Percentiles rank a stretch among this genome's conserved stretches.
Evolutionary conservation across 2,888 invertebrate genomes (phyloP).

Genomic region (Notodonta dromedarius): DNA sequence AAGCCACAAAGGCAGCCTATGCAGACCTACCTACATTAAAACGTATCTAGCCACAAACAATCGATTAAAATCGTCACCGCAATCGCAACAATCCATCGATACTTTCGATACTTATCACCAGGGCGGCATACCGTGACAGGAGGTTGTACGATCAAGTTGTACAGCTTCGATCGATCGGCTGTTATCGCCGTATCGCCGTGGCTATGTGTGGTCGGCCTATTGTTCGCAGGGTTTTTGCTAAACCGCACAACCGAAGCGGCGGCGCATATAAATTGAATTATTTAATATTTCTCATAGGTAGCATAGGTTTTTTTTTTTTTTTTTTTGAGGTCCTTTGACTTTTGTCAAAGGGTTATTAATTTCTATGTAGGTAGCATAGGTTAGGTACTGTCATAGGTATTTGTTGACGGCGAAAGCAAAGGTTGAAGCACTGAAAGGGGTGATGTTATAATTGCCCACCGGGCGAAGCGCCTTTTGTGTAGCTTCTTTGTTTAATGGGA

Average conservation of each 20-base stretch:
- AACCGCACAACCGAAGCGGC: conserved; percentile 50
- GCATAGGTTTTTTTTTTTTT: no score
- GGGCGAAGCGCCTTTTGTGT: no score
- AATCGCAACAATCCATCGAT: conserved; percentile 47
- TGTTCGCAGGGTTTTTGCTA: conserved; percentile 48
- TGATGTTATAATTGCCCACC: no score
- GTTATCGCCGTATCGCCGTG: conserved; percentile 56
- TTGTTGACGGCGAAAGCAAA: no score
- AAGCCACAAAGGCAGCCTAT: background rate
- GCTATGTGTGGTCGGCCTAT: conserved; percentile 48
- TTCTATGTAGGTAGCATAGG: no score
- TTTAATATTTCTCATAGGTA: conserved; percentile 66
- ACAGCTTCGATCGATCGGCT: conserved; percentile 60
- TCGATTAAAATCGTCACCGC: conserved; percentile 16
- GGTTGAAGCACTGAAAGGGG: no score
- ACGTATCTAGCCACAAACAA: background rate
- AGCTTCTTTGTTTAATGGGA: no score
- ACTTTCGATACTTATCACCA: conserved; percentile 62
- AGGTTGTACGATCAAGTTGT: conserved; percentile 43
- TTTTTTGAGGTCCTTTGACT: no score
- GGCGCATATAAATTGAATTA: conserved; percentile 67
- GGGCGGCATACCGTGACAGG: conserved; percentile 55
- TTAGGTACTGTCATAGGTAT: background rate
- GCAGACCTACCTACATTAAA: background rate
- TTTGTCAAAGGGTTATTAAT: no score